These are phyloP conservation scores for Pipra filicauda DNA, from an alignment of 2,113 vertebrate genomes.

Conservation along the genomic window DNA sequence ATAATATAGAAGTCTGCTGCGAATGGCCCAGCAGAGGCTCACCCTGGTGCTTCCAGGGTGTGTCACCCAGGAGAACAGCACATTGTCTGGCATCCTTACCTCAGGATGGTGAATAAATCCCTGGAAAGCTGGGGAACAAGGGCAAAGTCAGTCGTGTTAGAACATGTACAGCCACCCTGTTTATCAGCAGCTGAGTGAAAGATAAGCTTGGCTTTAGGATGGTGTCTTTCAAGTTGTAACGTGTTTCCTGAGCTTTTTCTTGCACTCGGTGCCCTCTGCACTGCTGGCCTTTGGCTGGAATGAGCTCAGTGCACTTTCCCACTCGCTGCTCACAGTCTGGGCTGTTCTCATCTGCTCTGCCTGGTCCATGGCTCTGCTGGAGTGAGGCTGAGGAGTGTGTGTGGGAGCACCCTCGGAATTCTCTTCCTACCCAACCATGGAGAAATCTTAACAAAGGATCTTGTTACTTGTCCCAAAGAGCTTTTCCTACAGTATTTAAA, in stretches of 20 bases:
- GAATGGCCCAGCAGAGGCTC: background rate
- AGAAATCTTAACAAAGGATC: background rate
- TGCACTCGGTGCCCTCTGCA: background rate
- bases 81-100: fast-evolving
- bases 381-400: background rate
- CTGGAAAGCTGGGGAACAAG: background rate
- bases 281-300: background rate
- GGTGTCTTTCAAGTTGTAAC: background rate
- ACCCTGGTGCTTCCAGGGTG: fast-evolving
- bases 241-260: background rate
- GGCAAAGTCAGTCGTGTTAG: background rate
- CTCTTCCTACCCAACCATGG: background rate
- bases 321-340: background rate
- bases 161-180: background rate
- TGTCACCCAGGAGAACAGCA: background rate
- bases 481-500: background rate
- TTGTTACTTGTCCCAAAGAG: background rate
- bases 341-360: background rate
- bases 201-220: background rate
- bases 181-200: background rate
- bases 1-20: background rate
- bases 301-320: background rate
- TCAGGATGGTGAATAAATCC: background rate
- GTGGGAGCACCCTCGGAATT: background rate
- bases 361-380: background rate